These are phyloP conservation scores for Conchocele bisecta DNA, from an alignment of 2,888 invertebrate species.

Conservation along the genomic window DNA sequence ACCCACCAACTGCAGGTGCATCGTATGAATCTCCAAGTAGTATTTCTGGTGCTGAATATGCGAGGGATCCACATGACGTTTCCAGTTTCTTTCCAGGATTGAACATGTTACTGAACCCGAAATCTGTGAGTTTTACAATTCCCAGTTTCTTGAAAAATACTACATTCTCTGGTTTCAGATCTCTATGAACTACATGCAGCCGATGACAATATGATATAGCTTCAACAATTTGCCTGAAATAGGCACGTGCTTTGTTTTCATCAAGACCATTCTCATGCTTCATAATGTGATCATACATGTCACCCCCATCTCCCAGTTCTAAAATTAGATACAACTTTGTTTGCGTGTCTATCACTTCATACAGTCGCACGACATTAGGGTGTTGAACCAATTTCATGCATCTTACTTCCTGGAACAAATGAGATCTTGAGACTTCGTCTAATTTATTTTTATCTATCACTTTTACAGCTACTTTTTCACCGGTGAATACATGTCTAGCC, in stretches of 20 bases:
- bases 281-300: conserved; percentile 99
- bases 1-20: conserved; percentile 97
- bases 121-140: conserved; percentile 99
- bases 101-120: conserved; percentile 95
- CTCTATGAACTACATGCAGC: conserved; percentile 93
- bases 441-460: conserved; percentile 99
- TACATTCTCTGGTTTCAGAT: conserved; percentile 99
- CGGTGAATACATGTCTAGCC: conserved; percentile 99
- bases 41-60: conserved; percentile 99
- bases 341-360: conserved; percentile 99
- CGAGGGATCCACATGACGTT: conserved; percentile 98
- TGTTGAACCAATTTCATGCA: conserved; percentile 99
- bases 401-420: conserved; percentile 91
- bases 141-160: conserved; percentile 99
- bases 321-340: conserved; percentile 95
- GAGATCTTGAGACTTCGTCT: conserved; percentile 96
- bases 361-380: conserved; percentile 98
- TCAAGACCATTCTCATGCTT: conserved; percentile 92
- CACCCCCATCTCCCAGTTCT: conserved; percentile 98
- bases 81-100: conserved; percentile 96
- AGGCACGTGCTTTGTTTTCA: conserved; percentile 87
- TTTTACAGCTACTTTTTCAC: conserved; percentile 98
- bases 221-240: conserved; percentile 97
- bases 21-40: conserved; percentile 99
- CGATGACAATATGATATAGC: conserved; percentile 99